A percentile compares a stretch with the other conserved stretches of the same genome.
Conservation (phyloP, 2,797 vertebrate genomes). For the Champsocephalus gunnari region DNA sequence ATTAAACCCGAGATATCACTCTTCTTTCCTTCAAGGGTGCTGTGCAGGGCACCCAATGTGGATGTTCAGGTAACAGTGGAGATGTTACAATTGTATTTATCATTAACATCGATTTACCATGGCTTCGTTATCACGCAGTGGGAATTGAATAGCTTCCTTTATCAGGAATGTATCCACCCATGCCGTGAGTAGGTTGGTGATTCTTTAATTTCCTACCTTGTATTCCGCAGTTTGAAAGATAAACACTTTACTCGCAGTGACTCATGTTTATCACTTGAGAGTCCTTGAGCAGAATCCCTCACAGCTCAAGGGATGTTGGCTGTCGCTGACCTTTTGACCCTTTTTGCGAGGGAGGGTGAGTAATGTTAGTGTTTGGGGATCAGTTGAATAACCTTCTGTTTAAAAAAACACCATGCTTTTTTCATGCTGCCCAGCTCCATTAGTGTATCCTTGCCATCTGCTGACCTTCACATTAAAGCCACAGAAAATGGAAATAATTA, state of each 20-base stretch:
- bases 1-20: constrained; percentile 63
- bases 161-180: constrained; percentile 1
- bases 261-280: constrained; percentile 31
- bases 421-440: constrained; percentile 16
- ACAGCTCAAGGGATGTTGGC: constrained; percentile 10
- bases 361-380: not conserved
- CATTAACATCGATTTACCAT: constrained; percentile 22
- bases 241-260: constrained; percentile 32
- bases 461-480: constrained; percentile 53
- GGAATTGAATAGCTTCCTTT: constrained; percentile 3
- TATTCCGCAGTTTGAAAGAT: not conserved
- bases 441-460: constrained; percentile 53
- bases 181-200: not conserved
- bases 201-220: not conserved
- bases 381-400: not conserved
- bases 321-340: constrained; percentile 32
- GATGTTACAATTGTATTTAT: constrained; percentile 20
- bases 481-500: constrained; percentile 26
- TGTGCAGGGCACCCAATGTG: constrained; percentile 10
- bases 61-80: constrained; percentile 12
- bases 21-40: constrained; percentile 46
- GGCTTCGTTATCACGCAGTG: constrained; percentile 16
- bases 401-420: constrained; percentile 1
- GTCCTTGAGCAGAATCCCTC: constrained; percentile 51
- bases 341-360: constrained; percentile 1